Conservation (phyloP, 2,797 vertebrate genomes). For the Spondyliosoma cantharus region DNA sequence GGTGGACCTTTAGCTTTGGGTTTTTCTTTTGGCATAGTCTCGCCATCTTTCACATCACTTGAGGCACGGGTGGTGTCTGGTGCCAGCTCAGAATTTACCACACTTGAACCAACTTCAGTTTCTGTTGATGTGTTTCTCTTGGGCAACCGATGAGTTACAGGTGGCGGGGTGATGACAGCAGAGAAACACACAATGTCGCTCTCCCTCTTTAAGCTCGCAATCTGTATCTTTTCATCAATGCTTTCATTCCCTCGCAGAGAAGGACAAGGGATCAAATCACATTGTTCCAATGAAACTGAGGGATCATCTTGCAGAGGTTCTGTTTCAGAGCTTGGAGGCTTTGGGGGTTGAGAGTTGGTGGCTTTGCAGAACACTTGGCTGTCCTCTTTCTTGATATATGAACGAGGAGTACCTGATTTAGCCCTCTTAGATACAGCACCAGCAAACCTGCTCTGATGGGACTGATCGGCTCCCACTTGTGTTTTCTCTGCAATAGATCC, state of each 20-base stretch:
- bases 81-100: constrained; percentile 18
- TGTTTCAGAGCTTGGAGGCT: constrained; percentile 13
- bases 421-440: constrained; percentile 63
- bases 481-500: constrained; percentile 16
- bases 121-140: constrained; percentile 33
- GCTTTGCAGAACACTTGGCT: constrained; percentile 1
- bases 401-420: constrained; percentile 36
- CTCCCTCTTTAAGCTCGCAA: constrained; percentile 64
- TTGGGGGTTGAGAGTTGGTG: constrained; percentile 3
- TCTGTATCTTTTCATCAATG: constrained; percentile 44
- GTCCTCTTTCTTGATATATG: constrained; percentile 33
- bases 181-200: constrained; percentile 68
- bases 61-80: constrained; percentile 1
- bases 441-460: constrained; percentile 55
- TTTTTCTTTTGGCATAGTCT: constrained; percentile 54
- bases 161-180: constrained; percentile 68
- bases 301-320: constrained; percentile 39
- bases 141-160: constrained; percentile 66
- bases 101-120: constrained; percentile 16
- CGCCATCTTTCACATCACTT: constrained; percentile 17
- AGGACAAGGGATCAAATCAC: constrained; percentile 21
- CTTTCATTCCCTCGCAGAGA: constrained; percentile 32
- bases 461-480: constrained; percentile 14
- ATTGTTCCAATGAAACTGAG: constrained; percentile 50
- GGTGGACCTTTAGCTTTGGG: constrained; percentile 82